Conservation (phyloP, 2,113 vertebrate species). For the Microcebus ravelobensis region DNA sequence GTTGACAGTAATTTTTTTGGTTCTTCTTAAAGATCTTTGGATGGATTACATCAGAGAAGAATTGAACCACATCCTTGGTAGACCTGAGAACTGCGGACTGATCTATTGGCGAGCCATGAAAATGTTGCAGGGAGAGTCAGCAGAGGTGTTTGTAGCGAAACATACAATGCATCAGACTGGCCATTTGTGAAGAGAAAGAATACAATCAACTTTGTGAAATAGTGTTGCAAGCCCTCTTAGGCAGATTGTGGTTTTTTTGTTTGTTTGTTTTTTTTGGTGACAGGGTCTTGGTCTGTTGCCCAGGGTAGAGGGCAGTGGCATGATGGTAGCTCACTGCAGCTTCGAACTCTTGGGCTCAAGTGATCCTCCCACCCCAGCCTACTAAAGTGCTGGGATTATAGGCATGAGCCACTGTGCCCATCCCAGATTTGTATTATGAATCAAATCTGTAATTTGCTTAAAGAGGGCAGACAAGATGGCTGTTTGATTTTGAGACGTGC, state of each 20-base stretch:
- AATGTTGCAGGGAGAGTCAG: conserved; percentile 89
- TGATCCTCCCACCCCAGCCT: too few species aligned
- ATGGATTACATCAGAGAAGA: conserved; percentile 95
- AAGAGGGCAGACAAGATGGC: not conserved
- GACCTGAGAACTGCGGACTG: conserved; percentile 91
- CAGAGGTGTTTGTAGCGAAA: conserved; percentile 91
- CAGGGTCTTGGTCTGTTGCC: too few species aligned
- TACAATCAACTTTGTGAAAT: not conserved
- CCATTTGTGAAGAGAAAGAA: conserved; percentile 82
- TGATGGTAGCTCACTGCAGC: too few species aligned
- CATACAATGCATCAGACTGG: conserved; percentile 93
- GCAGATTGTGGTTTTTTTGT: not conserved
- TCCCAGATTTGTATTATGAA: not conserved
- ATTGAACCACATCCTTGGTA: conserved; percentile 88
- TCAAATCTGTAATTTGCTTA: not conserved
- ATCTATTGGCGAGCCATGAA: conserved; percentile 98
- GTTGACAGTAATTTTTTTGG: conserved; percentile 25
- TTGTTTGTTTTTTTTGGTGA: too few species aligned
- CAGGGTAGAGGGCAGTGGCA: too few species aligned
- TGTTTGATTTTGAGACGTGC: not conserved
- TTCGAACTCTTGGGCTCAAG: too few species aligned
- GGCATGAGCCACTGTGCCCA: too few species aligned
- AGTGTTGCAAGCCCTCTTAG: not conserved
- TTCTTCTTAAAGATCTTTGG: conserved; percentile 92
- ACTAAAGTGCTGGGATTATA: too few species aligned